phyloP scores from a whole-genome alignment of 2,888 invertebrate genomes.

The Uropetala carovei region DNA sequence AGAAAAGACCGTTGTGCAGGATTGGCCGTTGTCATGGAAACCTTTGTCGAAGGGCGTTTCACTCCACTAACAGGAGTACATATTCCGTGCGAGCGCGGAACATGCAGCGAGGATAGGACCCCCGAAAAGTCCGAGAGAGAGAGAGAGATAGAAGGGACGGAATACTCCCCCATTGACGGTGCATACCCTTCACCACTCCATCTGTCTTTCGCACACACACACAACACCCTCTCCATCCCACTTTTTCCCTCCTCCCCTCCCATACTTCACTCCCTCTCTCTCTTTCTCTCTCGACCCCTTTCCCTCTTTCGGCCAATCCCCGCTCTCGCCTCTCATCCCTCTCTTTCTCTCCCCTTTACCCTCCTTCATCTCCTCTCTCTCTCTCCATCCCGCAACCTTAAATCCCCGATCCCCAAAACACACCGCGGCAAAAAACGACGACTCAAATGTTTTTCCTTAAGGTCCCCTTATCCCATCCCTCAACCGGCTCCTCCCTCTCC shows the following conservation, averaged over 20 bases:
- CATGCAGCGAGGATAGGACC: not conserved
- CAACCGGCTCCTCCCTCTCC: not conserved
- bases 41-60: not conserved
- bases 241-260: not conserved
- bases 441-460: not conserved
- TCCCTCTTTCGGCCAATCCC: too few relatives aligned
- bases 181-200: conserved; percentile 1
- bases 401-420: not conserved
- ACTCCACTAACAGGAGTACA: conserved; percentile 26
- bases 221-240: not conserved
- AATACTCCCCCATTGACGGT: not conserved
- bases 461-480: not conserved
- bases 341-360: not conserved
- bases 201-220: conserved; percentile 8
- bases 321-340: too few relatives aligned
- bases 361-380: not conserved
- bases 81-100: not conserved
- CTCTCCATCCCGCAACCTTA: not conserved
- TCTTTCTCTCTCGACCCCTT: too few relatives aligned
- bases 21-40: conserved; percentile 31
- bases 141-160: not conserved
- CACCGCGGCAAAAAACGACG: not conserved
- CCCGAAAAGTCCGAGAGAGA: not conserved
- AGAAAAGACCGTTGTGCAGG: not conserved
- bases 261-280: not conserved